These are phyloP conservation scores for Nothocercus julius DNA, from an alignment of 2,113 vertebrate species.

Conservation along the genomic window DNA sequence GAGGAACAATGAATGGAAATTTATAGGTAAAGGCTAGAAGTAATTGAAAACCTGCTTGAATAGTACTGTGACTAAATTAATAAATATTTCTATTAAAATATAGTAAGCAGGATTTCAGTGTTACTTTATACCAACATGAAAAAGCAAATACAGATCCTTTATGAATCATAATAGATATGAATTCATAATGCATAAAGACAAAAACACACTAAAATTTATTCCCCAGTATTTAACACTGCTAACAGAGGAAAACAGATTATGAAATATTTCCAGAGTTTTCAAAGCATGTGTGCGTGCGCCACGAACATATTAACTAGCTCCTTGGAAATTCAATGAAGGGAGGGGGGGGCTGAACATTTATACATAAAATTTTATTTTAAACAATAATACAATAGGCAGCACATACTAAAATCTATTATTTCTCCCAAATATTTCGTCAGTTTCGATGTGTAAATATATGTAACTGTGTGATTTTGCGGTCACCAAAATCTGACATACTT, in stretches of 20 bases:
- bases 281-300: not conserved
- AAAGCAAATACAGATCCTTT: not conserved
- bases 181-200: not conserved
- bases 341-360: not conserved
- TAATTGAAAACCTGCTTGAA: not conserved
- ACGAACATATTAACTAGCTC: not conserved
- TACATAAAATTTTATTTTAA: not conserved
- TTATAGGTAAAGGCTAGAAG: not conserved
- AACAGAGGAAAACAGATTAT: not conserved
- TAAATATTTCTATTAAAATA: not conserved
- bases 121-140: fast-evolving
- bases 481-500: constrained; percentile 17
- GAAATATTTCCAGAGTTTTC: not conserved
- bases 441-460: constrained; percentile 50
- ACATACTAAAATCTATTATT: constrained; percentile 35
- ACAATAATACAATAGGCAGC: constrained; percentile 22
- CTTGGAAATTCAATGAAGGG: not conserved
- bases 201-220: fast-evolving
- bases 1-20: not conserved
- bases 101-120: not conserved
- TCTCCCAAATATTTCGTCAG: constrained; percentile 61
- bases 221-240: not conserved
- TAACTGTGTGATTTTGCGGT: not conserved
- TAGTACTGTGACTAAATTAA: not conserved
- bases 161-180: fast-evolving